Evolutionary conservation across 2,797 vertebrate species (phyloP), one percentile per base, ranked within the genome.

Genomic region (Intellagama lesueurii): DNA sequence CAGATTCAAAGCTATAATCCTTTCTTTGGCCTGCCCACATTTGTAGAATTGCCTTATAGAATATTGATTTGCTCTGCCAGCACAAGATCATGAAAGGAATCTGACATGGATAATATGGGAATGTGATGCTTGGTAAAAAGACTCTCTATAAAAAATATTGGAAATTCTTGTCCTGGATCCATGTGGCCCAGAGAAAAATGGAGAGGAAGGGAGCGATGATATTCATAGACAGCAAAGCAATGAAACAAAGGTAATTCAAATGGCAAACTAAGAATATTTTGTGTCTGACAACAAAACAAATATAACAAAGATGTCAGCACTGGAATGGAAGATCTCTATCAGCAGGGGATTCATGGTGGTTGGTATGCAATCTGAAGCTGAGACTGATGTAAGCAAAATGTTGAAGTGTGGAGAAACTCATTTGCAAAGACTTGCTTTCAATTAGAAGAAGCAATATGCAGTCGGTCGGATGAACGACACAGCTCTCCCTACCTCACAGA

Each of bases 221-320:
- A n/a, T 35, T 76, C 86, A 86, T 87, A 49, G 89, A 49, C 60
- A 90, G 35, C 75, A 81, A 30, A 90, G 1, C 79, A 81, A 91
- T 84, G 88, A n/a, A 92, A 93, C 88, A 83, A 87, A 92, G 92
- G 32, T 30, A 69, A 79, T 94, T 56, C 79, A 88, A 82, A 89
- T 47, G 5, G 14, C 85, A 7, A 1, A 78, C 75, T 79, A 90
- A 69, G 35, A 87, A n/a, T 73, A 28, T 68, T 86, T 1, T 79
- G 94, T 87, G 16, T 22, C 28, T 91, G 35, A 69, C 47, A 87
- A 81, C 12, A 70, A 90, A 88, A 79, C 80, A 87, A 89, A 87
- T 90, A 92, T 85, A 79, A 78, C 70, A 79, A 83, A 86, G 91
- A n/a, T 75, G 78, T 0, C 56, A 19, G 66, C 1, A 22, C 0